phyloP scores from a whole-genome alignment of 2,888 invertebrate species.

The Schizotus pectinicornis region DNA sequence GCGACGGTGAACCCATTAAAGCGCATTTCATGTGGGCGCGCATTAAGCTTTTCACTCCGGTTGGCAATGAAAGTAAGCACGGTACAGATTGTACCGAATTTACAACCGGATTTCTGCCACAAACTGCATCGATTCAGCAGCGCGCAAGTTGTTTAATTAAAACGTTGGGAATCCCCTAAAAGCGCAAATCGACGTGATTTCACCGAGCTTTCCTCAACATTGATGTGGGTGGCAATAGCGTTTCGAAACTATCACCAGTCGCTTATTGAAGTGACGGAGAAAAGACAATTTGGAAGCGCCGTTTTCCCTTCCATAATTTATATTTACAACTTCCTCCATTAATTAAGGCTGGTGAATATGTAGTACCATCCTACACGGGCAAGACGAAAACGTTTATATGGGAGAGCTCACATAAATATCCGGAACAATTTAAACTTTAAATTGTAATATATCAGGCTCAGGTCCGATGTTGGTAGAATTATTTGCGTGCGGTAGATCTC shows the following conservation, averaged over 20 bases:
- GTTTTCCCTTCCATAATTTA: not conserved
- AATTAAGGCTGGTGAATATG: constrained; percentile 27
- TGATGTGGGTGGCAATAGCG: not conserved
- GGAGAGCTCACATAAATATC: constrained; percentile 12
- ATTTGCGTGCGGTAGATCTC: too few species aligned
- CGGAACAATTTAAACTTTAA: constrained; percentile 4
- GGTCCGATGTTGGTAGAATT: too few species aligned
- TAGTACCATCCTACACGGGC: constrained; percentile 25
- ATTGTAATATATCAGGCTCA: not conserved
- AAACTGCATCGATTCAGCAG: too few species aligned
- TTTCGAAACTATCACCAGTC: not conserved
- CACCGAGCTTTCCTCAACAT: not conserved
- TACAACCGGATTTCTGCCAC: too few species aligned
- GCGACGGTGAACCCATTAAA: not conserved
- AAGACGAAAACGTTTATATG: constrained; percentile 20
- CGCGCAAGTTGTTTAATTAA: not conserved
- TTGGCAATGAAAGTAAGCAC: too few species aligned
- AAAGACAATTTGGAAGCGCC: not conserved
- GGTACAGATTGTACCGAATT: too few species aligned
- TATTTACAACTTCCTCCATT: constrained; percentile 35
- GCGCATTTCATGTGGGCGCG: not conserved
- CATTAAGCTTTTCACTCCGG: not conserved
- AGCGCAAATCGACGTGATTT: not conserved
- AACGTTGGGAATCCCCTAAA: not conserved
- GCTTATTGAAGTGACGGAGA: not conserved